Percentiles rank a stretch among this genome's conserved stretches.
phyloP scores from a whole-genome alignment of 2,888 invertebrate species.

The Tiphia femorata region DNA sequence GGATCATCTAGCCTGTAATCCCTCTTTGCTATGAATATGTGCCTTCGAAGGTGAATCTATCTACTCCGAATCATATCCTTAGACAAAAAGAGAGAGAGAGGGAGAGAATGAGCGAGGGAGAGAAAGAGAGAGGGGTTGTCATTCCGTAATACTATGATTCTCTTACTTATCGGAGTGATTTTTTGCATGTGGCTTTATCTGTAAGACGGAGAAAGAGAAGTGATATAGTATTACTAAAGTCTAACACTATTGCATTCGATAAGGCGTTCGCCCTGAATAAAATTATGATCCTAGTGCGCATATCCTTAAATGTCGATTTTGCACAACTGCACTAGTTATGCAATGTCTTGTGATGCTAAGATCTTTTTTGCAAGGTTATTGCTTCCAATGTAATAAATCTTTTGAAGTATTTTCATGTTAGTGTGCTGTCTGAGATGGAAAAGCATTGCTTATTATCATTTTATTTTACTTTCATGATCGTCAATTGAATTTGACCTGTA shows the following conservation, averaged over 20 bases:
- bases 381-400: conserved; percentile 33
- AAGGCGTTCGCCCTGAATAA: too few species aligned
- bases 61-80: conserved; percentile 25
- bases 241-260: too few species aligned
- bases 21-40: conserved; percentile 36
- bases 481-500: conserved; percentile 18
- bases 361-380: conserved; percentile 33
- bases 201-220: conserved; percentile 12
- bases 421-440: conserved; percentile 32
- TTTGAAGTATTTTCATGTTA: conserved; percentile 31
- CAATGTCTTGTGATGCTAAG: conserved; percentile 40
- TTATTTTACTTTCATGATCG: conserved; percentile 34
- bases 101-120: conserved; percentile 32
- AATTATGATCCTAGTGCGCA: conserved; percentile 46
- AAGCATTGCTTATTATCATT: conserved; percentile 39
- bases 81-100: conserved; percentile 24
- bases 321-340: conserved; percentile 42
- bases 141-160: conserved; percentile 25
- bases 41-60: conserved; percentile 33
- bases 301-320: conserved; percentile 38
- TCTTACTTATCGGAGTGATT: conserved; percentile 7
- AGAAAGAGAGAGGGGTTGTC: conserved; percentile 37
- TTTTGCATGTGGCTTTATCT: conserved; percentile 32
- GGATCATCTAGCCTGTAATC: conserved; percentile 34
- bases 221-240: too few species aligned